These are phyloP conservation scores for Lymantria dispar DNA, from an alignment of 2,888 invertebrate species.

Conservation along the genomic window DNA sequence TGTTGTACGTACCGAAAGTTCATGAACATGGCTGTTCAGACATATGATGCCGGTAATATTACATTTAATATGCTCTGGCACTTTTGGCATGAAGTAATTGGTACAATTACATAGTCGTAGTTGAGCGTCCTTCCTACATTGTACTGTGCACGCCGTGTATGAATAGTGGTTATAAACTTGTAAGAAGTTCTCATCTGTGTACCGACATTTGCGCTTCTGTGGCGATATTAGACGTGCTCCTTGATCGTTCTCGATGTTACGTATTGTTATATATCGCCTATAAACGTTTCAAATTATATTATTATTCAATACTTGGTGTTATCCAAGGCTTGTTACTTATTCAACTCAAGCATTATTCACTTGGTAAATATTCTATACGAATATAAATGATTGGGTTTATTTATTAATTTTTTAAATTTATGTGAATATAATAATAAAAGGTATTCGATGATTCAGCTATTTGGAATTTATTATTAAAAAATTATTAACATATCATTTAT, in stretches of 20 bases:
- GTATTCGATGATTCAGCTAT: too few relatives aligned
- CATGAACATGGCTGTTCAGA: constrained; percentile 83
- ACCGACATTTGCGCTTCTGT: constrained; percentile 88
- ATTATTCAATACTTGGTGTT: too few relatives aligned
- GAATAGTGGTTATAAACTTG: constrained; percentile 86
- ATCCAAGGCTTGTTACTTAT: too few relatives aligned
- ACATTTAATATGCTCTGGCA: constrained; percentile 81
- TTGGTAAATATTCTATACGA: too few relatives aligned
- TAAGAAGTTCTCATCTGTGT: constrained; percentile 84
- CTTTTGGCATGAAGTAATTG: constrained; percentile 87
- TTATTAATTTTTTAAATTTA: too few relatives aligned
- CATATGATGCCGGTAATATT: constrained; percentile 86
- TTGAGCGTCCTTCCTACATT: constrained; percentile 87
- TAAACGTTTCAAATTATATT: neutral
- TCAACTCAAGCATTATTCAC: too few relatives aligned
- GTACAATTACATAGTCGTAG: constrained; percentile 85
- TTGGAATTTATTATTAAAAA: too few relatives aligned
- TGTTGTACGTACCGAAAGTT: constrained; percentile 76
- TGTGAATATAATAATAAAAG: too few relatives aligned
- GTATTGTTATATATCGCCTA: constrained; percentile 80
- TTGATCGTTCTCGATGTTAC: constrained; percentile 87
- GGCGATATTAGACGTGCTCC: constrained; percentile 84
- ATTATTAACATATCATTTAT: too few relatives aligned
- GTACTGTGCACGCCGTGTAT: constrained; percentile 87
- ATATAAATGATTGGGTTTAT: too few relatives aligned